phyloP scores from a whole-genome alignment of 2,888 invertebrate genomes.

The Acanthopleura granulata region DNA sequence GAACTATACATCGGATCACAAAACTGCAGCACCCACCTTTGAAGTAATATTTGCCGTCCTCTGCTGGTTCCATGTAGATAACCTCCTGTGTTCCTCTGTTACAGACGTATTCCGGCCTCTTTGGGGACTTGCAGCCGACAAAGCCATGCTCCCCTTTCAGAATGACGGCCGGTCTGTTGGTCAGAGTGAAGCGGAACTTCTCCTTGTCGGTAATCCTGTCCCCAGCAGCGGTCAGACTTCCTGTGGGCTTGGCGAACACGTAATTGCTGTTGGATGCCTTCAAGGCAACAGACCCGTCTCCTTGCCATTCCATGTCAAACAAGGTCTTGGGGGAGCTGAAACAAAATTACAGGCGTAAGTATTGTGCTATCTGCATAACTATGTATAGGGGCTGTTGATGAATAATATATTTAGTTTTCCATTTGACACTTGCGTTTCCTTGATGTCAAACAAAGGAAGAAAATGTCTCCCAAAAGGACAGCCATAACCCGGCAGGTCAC shows the following conservation, averaged over 20 bases:
- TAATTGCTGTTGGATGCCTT: conserved; percentile 95
- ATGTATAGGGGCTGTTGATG: too few relatives aligned
- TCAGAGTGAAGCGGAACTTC: conserved; percentile 84
- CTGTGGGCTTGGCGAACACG: conserved; percentile 93
- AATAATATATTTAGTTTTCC: too few relatives aligned
- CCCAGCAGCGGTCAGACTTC: conserved; percentile 90
- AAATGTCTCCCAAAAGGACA: too few relatives aligned
- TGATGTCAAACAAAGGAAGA: too few relatives aligned
- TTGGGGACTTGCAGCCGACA: conserved; percentile 87
- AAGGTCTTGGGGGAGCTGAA: conserved; percentile 67
- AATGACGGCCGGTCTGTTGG: conserved; percentile 87
- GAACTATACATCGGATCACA: background rate
- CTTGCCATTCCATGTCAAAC: conserved; percentile 93
- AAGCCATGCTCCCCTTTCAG: conserved; percentile 96
- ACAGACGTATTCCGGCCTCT: conserved; percentile 82
- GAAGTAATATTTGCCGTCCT: conserved; percentile 90
- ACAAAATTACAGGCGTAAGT: conserved; percentile 12
- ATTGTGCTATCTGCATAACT: too few relatives aligned
- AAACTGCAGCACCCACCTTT: conserved; percentile 77
- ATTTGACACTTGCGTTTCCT: too few relatives aligned
- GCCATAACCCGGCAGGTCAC: too few relatives aligned
- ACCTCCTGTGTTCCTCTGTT: conserved; percentile 96
- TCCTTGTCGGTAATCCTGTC: conserved; percentile 87
- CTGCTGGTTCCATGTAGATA: conserved; percentile 89
- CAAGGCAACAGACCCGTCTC: conserved; percentile 91